Percentiles rank a stretch among this genome's conserved stretches.
Conservation (phyloP, 1,140 invertebrate genomes). For the Diachasma alloeum region DNA sequence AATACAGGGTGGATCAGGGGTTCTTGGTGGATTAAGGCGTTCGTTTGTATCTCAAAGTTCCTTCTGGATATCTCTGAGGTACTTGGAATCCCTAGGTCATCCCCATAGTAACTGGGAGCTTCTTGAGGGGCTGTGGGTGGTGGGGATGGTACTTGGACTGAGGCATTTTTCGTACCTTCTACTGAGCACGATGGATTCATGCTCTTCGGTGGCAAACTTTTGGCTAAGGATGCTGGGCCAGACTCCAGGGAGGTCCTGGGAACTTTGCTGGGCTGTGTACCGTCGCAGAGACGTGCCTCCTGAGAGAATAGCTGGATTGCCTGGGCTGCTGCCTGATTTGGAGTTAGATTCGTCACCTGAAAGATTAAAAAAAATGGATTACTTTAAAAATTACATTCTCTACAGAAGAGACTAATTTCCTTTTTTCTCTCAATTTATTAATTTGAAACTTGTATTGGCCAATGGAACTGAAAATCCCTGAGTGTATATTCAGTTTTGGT, state of each 20-base stretch:
- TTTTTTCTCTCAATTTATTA: too few relatives aligned
- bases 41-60: neutral
- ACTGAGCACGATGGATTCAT: conserved; percentile 61
- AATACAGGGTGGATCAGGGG: neutral
- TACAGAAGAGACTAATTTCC: too few relatives aligned
- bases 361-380: neutral
- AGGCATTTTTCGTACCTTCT: conserved; percentile 51
- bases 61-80: neutral
- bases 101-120: neutral
- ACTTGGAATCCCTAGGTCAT: neutral
- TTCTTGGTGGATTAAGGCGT: neutral
- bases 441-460: too few relatives aligned
- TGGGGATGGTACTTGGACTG: conserved; percentile 9
- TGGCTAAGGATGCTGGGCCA: conserved; percentile 65
- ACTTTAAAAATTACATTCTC: too few relatives aligned
- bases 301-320: conserved; percentile 86
- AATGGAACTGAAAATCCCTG: too few relatives aligned
- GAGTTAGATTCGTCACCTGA: conserved; percentile 76
- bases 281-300: conserved; percentile 84
- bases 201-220: conserved; percentile 67
- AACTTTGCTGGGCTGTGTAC: conserved; percentile 75
- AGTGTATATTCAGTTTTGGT: too few relatives aligned
- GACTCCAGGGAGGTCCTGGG: conserved; percentile 68
- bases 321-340: conserved; percentile 88
- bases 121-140: neutral